Evolutionary conservation across 2,797 vertebrate species (phyloP).

Genomic region (Choloepus didactylus): DNA sequence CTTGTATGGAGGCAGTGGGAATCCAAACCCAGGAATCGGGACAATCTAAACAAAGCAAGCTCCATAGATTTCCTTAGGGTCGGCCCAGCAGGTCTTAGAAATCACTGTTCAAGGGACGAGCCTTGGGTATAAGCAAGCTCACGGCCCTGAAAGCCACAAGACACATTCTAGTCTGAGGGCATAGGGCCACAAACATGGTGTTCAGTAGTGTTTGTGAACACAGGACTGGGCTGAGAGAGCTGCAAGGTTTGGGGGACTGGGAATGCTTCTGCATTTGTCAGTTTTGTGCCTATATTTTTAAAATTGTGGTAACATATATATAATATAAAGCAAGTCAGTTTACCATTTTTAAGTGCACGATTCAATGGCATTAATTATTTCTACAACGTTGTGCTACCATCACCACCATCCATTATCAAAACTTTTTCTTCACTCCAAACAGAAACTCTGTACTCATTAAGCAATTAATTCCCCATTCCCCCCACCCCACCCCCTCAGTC

Average conservation of each 20-base stretch:
- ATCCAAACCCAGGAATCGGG: conserved; percentile 1
- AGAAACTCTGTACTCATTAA: too few species aligned
- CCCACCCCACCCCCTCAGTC: too few species aligned
- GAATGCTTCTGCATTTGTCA: neutral
- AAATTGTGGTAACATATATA: too few species aligned
- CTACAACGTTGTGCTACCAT: too few species aligned
- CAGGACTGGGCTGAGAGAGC: neutral
- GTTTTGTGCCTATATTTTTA: neutral
- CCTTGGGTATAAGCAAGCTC: neutral
- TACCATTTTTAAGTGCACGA: too few species aligned
- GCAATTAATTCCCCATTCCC: too few species aligned
- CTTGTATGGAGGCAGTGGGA: neutral
- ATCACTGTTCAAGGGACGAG: neutral
- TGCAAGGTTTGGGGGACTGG: neutral
- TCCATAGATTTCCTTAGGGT: neutral
- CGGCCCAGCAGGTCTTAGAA: neutral
- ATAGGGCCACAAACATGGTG: neutral
- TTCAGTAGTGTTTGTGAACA: neutral
- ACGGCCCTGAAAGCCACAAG: neutral
- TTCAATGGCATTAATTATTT: too few species aligned
- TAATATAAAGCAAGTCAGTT: too few species aligned
- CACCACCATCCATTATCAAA: too few species aligned
- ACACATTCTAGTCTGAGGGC: neutral
- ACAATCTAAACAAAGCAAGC: neutral
- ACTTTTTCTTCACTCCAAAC: too few species aligned